Evolutionary conservation across 2,888 invertebrate genomes (phyloP).

Genomic region (Corythucha ciliata): DNA sequence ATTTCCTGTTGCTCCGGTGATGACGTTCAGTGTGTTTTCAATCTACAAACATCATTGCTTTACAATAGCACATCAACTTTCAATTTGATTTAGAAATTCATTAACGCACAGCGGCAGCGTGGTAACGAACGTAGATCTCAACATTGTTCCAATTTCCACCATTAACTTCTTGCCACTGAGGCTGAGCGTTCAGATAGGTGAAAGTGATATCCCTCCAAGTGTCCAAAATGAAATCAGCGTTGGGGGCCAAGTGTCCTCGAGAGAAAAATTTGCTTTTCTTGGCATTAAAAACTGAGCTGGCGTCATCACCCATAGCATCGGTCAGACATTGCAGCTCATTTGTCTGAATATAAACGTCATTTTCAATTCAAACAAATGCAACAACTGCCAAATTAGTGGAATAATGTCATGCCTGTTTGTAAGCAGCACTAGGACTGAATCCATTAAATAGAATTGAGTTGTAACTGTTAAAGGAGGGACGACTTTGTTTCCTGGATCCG

Average conservation of each 20-base stretch:
- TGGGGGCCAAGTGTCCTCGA: constrained; percentile 21
- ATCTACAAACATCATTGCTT: constrained; percentile 10
- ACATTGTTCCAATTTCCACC: constrained; percentile 35
- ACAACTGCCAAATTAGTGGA: too few relatives aligned
- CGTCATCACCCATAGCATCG: too few relatives aligned
- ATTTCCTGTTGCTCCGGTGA: constrained; percentile 19
- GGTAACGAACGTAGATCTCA: constrained; percentile 42
- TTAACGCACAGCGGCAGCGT: constrained; percentile 39
- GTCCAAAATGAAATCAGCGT: constrained; percentile 19
- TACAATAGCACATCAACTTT: background rate
- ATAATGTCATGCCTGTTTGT: too few relatives aligned
- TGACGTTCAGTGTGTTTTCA: constrained; percentile 17
- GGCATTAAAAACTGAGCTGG: background rate
- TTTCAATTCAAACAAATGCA: too few relatives aligned
- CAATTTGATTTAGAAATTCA: background rate
- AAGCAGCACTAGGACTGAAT: too few relatives aligned
- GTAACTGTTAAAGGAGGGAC: constrained; percentile 5
- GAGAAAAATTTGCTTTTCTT: constrained; percentile 18
- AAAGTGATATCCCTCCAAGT: constrained; percentile 18
- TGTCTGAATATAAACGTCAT: background rate
- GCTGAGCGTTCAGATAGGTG: constrained; percentile 20
- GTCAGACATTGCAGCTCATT: background rate
- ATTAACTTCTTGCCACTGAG: constrained; percentile 24
- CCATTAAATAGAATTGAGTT: constrained; percentile 18
- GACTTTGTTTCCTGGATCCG: constrained; percentile 7